phyloP scores from a whole-genome alignment of 1,140 invertebrate genomes.

The Lepidurus packardi region DNA sequence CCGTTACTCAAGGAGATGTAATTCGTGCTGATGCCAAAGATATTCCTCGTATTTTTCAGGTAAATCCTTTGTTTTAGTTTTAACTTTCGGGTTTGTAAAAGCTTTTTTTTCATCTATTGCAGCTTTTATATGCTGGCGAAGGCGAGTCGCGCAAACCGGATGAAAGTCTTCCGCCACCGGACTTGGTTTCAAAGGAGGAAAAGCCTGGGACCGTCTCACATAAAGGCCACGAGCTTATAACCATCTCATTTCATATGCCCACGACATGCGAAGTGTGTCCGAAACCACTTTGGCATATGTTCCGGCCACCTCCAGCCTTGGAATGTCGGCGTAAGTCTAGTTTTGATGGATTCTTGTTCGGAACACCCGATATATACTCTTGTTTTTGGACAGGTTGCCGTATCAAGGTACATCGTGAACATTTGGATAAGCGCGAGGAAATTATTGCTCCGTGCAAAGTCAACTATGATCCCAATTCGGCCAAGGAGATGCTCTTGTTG shows the following conservation, averaged over 20 bases:
- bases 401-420: constrained; percentile 93
- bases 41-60: constrained; percentile 97
- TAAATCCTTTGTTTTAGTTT: constrained; percentile 41
- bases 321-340: constrained; percentile 75
- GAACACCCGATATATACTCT: not conserved
- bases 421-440: constrained; percentile 71
- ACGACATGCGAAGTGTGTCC: constrained; percentile 96
- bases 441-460: constrained; percentile 83
- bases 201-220: constrained; percentile 73
- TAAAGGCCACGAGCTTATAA: constrained; percentile 94
- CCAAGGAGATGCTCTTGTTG: constrained; percentile 83
- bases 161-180: constrained; percentile 52
- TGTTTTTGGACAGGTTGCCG: constrained; percentile 69
- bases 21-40: constrained; percentile 97
- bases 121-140: constrained; percentile 86
- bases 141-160: constrained; percentile 81
- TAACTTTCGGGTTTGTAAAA: not conserved
- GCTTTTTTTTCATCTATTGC: constrained; percentile 32
- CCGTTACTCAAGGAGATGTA: constrained; percentile 97
- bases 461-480: constrained; percentile 85
- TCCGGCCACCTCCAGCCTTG: constrained; percentile 89
- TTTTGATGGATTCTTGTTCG: constrained; percentile 24
- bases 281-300: constrained; percentile 93
- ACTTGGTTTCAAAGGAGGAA: constrained; percentile 49
- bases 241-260: constrained; percentile 95